Base-by-base conservation (phyloP, 2,888 invertebrate genomes). In the Torymus tubicola region DNA sequence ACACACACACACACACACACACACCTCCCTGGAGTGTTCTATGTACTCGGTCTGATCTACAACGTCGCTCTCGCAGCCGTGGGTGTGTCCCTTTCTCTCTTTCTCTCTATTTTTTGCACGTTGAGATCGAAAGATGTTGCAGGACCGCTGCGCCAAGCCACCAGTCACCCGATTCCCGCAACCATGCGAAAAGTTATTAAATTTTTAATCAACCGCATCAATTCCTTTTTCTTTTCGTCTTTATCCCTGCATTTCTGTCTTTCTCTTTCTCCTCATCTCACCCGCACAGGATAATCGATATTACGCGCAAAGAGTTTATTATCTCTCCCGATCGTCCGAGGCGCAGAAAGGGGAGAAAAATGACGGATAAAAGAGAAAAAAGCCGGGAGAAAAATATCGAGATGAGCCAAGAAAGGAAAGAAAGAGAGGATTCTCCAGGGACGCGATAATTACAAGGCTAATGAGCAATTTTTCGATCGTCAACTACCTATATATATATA, bases 201-300 rank as follows among this genome's bases (percentile, higher is more conserved):
- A 74, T 79, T 79, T 79, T 79, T 74, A 79, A 79, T 79, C 79
- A 79, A 69, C 60, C 79, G 78, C 72, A 78, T 72, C 61, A 61
- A 55, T 69, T 42, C 31, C 55, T 18, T 55, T 21, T 60, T 12
- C 24, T 50, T 18, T 65, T 18, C 50, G 10, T 52, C 18, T 13
- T 65, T 11, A 14, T 13, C 11, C 16, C 58, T 18, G 58, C 2
- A n/a, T 31, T 16, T 58, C 16, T 63, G 31, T n/a, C 42, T 42
- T n/a, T 63, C 31, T 63, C n/a, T 70, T 16, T 14, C n/a, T 70
- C 42, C 21, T 57, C 14, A 31, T 60, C 50, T 60, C 60, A n/a
- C 12, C 14, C 14, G 52, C 52, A 50, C n/a, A 3, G 72, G 53
- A 61, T 71, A 50, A 78, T 71, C 72, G 52, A 78, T 67, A 64